phyloP scores from a whole-genome alignment of 2,888 invertebrate species.

The Arrhopalites spinosus region DNA sequence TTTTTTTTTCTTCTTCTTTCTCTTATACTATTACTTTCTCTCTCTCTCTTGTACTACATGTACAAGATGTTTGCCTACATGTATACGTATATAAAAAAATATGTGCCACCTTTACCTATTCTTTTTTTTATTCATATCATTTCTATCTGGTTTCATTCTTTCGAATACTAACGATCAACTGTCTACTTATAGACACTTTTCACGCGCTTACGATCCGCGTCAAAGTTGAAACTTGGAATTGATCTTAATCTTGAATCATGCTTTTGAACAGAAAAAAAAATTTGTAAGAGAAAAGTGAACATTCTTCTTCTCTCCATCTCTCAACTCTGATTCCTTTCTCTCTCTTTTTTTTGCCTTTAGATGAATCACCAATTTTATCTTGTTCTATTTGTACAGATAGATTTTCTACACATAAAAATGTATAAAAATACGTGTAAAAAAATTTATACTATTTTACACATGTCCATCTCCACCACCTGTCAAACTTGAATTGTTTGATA shows the following conservation, averaged over 20 bases:
- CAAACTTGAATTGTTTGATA: too few relatives aligned
- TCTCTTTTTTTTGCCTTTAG: background rate
- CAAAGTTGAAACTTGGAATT: constrained; percentile 8
- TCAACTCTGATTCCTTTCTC: background rate
- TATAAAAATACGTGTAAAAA: background rate
- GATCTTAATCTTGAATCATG: constrained; percentile 9
- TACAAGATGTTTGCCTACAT: too few relatives aligned
- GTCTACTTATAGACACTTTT: constrained; percentile 8
- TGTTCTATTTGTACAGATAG: too few relatives aligned
- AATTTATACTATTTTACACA: too few relatives aligned
- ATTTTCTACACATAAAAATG: too few relatives aligned
- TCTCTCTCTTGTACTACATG: too few relatives aligned
- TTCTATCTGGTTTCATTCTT: constrained; percentile 1
- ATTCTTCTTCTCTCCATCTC: too few relatives aligned
- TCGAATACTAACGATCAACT: background rate
- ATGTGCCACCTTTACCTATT: too few relatives aligned
- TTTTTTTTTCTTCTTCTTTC: constrained; percentile 32
- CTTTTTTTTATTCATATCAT: background rate
- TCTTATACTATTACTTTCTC: too few relatives aligned
- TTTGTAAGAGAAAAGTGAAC: background rate
- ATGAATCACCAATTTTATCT: too few relatives aligned
- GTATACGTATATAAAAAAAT: too few relatives aligned
- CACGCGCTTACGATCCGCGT: constrained; percentile 2
- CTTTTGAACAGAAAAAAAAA: background rate
- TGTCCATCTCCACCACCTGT: too few relatives aligned